phyloP scores from a whole-genome alignment of 2,113 vertebrate genomes.

The Glaucidium brasilianum region DNA sequence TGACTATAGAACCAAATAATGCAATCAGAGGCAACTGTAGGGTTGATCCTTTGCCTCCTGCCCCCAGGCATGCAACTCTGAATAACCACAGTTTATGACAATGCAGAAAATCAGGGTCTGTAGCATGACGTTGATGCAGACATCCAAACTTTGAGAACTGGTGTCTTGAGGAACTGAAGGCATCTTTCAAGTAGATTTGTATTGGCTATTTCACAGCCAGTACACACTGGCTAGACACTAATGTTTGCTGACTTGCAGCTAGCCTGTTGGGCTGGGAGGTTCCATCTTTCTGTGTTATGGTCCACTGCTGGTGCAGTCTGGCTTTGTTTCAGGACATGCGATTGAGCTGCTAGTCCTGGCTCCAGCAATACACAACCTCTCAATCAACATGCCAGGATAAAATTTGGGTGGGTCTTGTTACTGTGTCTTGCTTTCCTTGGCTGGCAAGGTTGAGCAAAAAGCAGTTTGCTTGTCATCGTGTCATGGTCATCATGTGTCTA shows the following conservation, averaged over 20 bases:
- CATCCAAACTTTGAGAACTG: not conserved
- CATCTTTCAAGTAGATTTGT: not conserved
- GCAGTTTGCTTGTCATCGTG: not conserved
- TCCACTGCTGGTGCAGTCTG: not conserved
- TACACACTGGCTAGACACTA: not conserved
- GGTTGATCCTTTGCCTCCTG: not conserved
- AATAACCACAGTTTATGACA: not conserved
- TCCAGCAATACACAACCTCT: not conserved
- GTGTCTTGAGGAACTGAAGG: not conserved
- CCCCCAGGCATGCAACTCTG: not conserved
- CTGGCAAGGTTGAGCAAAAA: not conserved
- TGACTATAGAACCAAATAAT: not conserved
- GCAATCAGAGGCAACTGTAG: not conserved
- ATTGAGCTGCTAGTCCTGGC: not conserved
- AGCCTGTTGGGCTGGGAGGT: not conserved
- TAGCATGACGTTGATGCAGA: not conserved
- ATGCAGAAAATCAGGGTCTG: not conserved
- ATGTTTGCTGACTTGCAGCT: not conserved
- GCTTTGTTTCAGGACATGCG: rapidly evolving
- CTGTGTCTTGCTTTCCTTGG: not conserved
- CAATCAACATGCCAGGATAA: not conserved
- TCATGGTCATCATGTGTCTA: not conserved
- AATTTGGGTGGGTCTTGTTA: not conserved
- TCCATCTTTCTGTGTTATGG: not conserved
- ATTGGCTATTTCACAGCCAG: not conserved